Evolutionary conservation across 1,140 invertebrate genomes (phyloP), one percentile per base, ranked within the genome.

Genomic region (Physella acuta): DNA sequence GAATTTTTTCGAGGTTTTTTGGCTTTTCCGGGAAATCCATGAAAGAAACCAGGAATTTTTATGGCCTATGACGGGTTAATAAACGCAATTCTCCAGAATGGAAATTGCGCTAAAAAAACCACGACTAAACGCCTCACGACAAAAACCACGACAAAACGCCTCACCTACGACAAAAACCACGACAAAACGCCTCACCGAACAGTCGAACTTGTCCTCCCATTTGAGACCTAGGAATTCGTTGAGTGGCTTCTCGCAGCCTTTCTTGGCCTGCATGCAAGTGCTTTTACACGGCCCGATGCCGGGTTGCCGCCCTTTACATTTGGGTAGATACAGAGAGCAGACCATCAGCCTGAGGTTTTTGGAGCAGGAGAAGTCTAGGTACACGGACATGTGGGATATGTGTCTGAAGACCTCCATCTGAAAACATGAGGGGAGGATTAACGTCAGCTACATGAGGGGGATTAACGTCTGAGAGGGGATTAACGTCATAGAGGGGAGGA

Each of bases 341-440:
- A 70, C 73, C 16, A 73, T 39, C n/a, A 73, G 51, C 3, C 78
- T 74, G 36, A 77, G 60, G 65, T 78, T 76, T 14, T 63, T 58
- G 5, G 75, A 76, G 61, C 78, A 79, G 3, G 65, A 67, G n/a
- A 53, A 70, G 68, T 79, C 78, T 70, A 79, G 78, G 51, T 73
- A 64, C 14, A 72, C 61, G 76, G 76, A 79, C 14, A 76, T 30
- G 51, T 68, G 71, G 39, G 76, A 75, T 20, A 79, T 51, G 0
- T 68, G 56, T 14, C 74, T 70, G 53, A 61, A 69, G 17, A 69
- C 68, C 33, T 69, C 39, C 34, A 49, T 5, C 68, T 69, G 68
- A 28, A n/a, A 26, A 60, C 0, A 55, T n/a, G 14, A 28, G 26
- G 53, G 14, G 26, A 14, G 14, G 16, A 56, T 49, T 49, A 49